Evolutionary conservation across 2,113 vertebrate species (phyloP), one percentile per base, ranked within the genome.

Genomic region (Ochotona curzoniae): DNA sequence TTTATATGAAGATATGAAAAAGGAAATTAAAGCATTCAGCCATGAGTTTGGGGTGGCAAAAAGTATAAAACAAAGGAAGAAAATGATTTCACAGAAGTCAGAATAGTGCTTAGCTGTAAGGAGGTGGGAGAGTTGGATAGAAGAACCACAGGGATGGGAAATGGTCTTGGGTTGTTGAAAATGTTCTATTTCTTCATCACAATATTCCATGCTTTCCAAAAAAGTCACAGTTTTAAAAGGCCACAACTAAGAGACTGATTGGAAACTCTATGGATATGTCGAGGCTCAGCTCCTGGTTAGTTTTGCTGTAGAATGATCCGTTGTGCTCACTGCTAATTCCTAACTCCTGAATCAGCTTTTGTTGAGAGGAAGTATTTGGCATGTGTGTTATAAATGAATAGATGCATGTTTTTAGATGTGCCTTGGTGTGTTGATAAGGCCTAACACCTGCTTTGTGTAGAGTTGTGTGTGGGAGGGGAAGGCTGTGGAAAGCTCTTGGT

Each of bases 401-500:
- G 85, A 81, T 28, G 30, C 91, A 89, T 95, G 21, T 74, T 64
- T 90, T 87, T 51, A 61, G 64, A 35, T 86, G 64, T n/a, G n/a
- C 63, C 21, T 73, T 87, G 23, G 32, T 54, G 30, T 28, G 25
- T 87, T 63, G 61, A 38, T 81, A 63, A 83, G 54, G 67, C 61
- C 26, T 23, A 75, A 51, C 26, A 61, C 21, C 47, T 54, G 5
- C 61, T 21, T 44, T 44, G 38, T 44, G 26, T 38, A 71, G 26
- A 28, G 1, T 12, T 25, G 6, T 28, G 32, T 21, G 8, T 44
- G 47, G 17, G 30, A 57, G 6, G 38, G 38, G 54, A 86, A 84
- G 79, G 7, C 69, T 32, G 28, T 35, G 49, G 71, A n/a, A 32
- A 66, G n/a, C 35, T 93, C 69, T 71, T 51, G 69, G 93, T 12